Conservation (phyloP, 2,888 invertebrate genomes). For the Andrena minutula region DNA sequence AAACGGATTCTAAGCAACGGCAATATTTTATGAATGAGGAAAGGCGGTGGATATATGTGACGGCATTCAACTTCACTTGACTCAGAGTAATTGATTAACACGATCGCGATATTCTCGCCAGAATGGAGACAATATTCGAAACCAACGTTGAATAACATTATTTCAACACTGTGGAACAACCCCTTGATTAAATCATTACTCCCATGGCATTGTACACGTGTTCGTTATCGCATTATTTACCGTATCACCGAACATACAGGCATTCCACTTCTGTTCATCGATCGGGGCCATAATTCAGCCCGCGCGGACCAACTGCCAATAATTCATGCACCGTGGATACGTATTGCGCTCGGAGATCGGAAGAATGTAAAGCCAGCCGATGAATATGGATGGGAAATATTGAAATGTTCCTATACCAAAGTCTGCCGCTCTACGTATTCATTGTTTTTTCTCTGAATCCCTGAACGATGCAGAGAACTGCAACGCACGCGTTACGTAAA, state of each 20-base stretch:
- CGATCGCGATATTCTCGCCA: neutral
- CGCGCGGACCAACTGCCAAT: neutral
- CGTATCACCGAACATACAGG: neutral
- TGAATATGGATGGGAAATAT: slow-evolving; percentile 50
- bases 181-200: neutral
- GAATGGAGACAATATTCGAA: neutral
- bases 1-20: neutral
- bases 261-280: slow-evolving; percentile 23
- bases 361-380: slow-evolving; percentile 34
- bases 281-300: slow-evolving; percentile 19
- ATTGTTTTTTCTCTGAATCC: slow-evolving; percentile 18
- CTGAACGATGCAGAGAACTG: slow-evolving; percentile 35
- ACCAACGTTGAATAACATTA: neutral
- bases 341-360: slow-evolving; percentile 15
- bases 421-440: slow-evolving; percentile 31
- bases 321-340: slow-evolving; percentile 24
- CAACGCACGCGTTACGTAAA: slow-evolving; percentile 38
- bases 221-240: slow-evolving; percentile 33
- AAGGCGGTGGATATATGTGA: too few species aligned
- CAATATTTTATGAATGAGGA: too few species aligned
- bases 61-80: neutral
- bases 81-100: neutral
- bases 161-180: neutral
- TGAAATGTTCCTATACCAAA: slow-evolving; percentile 46
- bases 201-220: neutral